Percentiles rank a stretch among this genome's conserved stretches.
Conservation (phyloP, 2,113 vertebrate species). For the Poeciliopsis occidentalis region DNA sequence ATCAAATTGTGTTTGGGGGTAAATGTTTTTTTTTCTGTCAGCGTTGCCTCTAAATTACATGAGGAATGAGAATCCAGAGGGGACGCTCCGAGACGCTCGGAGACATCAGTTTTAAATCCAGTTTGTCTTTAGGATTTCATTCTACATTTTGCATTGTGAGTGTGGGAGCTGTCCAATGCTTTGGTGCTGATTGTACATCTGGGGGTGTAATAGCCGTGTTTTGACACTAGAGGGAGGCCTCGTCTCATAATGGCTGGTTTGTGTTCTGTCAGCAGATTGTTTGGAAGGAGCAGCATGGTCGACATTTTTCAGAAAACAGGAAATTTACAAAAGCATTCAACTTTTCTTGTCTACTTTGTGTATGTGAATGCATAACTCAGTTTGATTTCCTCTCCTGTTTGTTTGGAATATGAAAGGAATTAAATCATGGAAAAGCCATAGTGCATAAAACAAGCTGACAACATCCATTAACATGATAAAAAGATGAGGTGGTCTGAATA, state of each 20-base stretch:
- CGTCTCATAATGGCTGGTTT: constrained; percentile 14
- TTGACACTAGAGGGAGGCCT: constrained; percentile 63
- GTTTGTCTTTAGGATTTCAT: neutral
- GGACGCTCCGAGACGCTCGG: neutral
- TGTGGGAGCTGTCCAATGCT: constrained; percentile 52
- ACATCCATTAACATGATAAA: neutral
- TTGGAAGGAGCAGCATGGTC: neutral
- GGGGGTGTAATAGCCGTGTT: constrained; percentile 34
- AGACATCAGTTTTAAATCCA: neutral
- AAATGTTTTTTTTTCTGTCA: constrained; percentile 28
- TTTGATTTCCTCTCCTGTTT: neutral
- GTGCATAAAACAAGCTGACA: neutral
- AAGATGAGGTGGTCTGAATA: too few relatives aligned
- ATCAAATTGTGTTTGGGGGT: constrained; percentile 59
- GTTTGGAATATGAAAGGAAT: neutral
- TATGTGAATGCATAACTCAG: neutral
- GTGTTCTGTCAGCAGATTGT: neutral
- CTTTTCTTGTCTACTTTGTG: neutral
- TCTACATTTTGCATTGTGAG: neutral
- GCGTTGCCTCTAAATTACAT: constrained; percentile 47
- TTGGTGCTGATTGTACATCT: constrained; percentile 54
- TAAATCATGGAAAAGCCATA: neutral
- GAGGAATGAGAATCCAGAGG: constrained; percentile 30
- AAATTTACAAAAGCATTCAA: neutral
- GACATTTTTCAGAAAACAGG: neutral